Evolutionary conservation across 1,140 invertebrate genomes (phyloP), one percentile per base, ranked within the genome.

Genomic region (Ganaspis sp.): DNA sequence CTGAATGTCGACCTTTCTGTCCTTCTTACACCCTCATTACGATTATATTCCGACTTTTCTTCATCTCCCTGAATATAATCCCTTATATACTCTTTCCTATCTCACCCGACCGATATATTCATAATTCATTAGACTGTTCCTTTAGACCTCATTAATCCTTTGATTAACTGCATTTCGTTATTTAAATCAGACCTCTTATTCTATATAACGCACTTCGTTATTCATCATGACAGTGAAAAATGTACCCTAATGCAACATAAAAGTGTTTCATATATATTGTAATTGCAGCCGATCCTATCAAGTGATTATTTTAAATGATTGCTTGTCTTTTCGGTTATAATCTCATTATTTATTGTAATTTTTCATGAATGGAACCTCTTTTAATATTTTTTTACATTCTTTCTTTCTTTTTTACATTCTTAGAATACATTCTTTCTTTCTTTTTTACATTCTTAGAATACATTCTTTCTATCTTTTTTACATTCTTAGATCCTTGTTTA

Each of bases 151-250:
- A 88, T 88, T 89, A 88, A 88, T 87, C 85, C 87, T 83, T 85
- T 86, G 87, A 88, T 86, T 86, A 85, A 84, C 84, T 84, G 86
- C 83, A 85, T 86, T 87, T 88, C 84, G 87, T 88, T 87, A 87
- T 85, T 80, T 76, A 81, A 76, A 85, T 85, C 81, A 78, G 64
- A 45, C 74, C 45, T 49, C 45, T 49, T 45, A 38, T 54, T 69
- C 42, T 69, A 53, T 40, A 40, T 72, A 42, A 70, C 23, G n/a
- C n/a, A 40, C 72, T 53, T 58, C 49, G 53, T 73, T 53, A 53
- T 73, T 54, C 45, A 72, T n/a, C 26, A 45, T 45, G 26, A 26
- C 26, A 21, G 83, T 84, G 79, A 80, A 78, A 81, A 84, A 83
- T 64, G 23, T n/a, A 29, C n/a, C 12, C 12, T 29, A 26, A 15